A percentile compares a stretch with the other conserved stretches of the same genome.
These are phyloP conservation scores for Pogoniulus pusillus DNA, from an alignment of 2,797 vertebrate species.

Conservation along the genomic window DNA sequence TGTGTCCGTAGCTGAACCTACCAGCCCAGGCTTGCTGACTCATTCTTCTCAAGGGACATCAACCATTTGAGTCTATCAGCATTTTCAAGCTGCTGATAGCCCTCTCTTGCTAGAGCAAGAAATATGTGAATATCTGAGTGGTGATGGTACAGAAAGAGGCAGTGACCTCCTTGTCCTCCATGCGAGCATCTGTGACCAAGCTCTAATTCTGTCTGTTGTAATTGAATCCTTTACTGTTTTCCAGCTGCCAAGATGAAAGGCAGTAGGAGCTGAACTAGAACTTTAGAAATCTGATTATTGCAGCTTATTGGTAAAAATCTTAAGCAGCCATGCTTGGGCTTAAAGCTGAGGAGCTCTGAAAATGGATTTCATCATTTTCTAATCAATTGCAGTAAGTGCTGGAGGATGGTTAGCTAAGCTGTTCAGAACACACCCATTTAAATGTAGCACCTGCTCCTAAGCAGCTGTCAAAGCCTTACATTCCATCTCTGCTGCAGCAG, in stretches of 20 bases:
- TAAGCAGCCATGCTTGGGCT: neutral
- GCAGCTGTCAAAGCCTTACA: neutral
- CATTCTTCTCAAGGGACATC: neutral
- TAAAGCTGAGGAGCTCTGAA: constrained; percentile 12
- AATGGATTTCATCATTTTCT: constrained; percentile 49
- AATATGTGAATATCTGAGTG: neutral
- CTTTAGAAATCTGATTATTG: constrained; percentile 27
- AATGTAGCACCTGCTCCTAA: neutral
- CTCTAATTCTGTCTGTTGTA: neutral
- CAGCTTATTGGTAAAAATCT: constrained; percentile 34
- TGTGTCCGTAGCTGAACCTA: neutral
- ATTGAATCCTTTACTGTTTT: neutral
- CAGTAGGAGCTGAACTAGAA: neutral
- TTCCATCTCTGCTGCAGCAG: neutral
- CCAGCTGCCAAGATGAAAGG: neutral
- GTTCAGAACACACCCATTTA: constrained; percentile 13
- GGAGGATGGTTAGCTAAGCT: neutral
- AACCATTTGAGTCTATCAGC: neutral
- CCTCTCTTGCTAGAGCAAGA: neutral
- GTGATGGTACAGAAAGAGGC: neutral
- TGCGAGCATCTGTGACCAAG: neutral
- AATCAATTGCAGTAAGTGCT: constrained; percentile 32
- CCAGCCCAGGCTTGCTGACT: neutral
- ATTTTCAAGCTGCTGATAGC: neutral
- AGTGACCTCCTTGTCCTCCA: neutral